phyloP scores from a whole-genome alignment of 2,113 vertebrate species.

The Strigops habroptila region DNA sequence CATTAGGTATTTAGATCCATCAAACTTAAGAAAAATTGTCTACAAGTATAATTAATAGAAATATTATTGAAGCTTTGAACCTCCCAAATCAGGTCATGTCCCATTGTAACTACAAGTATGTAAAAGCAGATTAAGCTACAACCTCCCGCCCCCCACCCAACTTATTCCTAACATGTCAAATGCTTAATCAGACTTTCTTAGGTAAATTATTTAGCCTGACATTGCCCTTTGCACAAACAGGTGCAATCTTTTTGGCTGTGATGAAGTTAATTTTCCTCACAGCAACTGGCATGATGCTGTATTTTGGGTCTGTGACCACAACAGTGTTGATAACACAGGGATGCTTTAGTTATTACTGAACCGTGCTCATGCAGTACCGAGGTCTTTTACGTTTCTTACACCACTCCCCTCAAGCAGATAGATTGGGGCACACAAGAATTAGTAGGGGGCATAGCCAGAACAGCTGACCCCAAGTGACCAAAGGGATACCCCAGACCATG shows the following conservation, averaged over 20 bases:
- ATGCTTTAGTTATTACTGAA: neutral
- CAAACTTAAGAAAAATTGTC: neutral
- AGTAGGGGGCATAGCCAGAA: neutral
- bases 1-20: neutral
- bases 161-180: neutral
- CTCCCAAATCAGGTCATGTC: neutral
- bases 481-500: neutral
- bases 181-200: neutral
- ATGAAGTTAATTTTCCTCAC: neutral
- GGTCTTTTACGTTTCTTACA: neutral
- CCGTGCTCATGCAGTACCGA: neutral
- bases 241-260: neutral
- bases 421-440: neutral
- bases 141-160: too few species aligned
- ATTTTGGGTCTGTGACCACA: neutral
- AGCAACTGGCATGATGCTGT: neutral
- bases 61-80: neutral
- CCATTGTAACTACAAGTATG: neutral
- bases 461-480: neutral
- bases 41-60: neutral
- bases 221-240: neutral
- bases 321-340: neutral
- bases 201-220: neutral
- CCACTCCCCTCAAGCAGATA: neutral
- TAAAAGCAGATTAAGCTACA: neutral